These are phyloP conservation scores for Aporophyla lueneburgensis DNA, from an alignment of 2,888 invertebrate genomes.

Conservation along the genomic window DNA sequence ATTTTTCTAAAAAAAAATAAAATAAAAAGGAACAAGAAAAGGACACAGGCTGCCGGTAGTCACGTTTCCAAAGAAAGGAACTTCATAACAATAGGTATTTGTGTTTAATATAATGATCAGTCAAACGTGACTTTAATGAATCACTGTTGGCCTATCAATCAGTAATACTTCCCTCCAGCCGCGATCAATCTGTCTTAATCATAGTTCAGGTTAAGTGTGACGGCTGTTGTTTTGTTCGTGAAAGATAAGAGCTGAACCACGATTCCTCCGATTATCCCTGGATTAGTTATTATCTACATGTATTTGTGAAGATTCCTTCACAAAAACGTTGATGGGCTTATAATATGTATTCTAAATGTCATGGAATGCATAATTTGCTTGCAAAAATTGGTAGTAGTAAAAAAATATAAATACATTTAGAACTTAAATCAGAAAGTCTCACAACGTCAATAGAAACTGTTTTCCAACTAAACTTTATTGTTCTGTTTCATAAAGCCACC, in stretches of 20 bases:
- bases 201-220: conserved; percentile 40
- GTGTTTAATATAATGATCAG: conserved; percentile 5
- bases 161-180: conserved; percentile 22
- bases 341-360: neutral
- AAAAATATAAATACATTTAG: no score
- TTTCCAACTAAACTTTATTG: conserved; percentile 53
- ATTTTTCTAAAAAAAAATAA: conserved; percentile 9
- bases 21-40: neutral
- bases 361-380: no score
- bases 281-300: conserved; percentile 19
- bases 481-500: conserved; percentile 63
- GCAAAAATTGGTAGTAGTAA: no score
- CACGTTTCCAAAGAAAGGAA: neutral
- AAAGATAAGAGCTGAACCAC: conserved; percentile 36
- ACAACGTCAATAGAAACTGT: conserved; percentile 32
- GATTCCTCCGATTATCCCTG: conserved; percentile 8
- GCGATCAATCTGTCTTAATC: conserved; percentile 51
- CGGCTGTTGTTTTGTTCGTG: conserved; percentile 25
- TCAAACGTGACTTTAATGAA: conserved; percentile 40
- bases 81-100: conserved; percentile 5
- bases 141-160: conserved; percentile 41
- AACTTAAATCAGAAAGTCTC: conserved; percentile 24
- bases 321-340: neutral
- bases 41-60: neutral
- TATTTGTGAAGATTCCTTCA: conserved; percentile 17